A percentile compares a stretch with the other conserved stretches of the same genome.
These are phyloP conservation scores for Numenius arquata DNA, from an alignment of 2,113 vertebrate species.

Conservation along the genomic window DNA sequence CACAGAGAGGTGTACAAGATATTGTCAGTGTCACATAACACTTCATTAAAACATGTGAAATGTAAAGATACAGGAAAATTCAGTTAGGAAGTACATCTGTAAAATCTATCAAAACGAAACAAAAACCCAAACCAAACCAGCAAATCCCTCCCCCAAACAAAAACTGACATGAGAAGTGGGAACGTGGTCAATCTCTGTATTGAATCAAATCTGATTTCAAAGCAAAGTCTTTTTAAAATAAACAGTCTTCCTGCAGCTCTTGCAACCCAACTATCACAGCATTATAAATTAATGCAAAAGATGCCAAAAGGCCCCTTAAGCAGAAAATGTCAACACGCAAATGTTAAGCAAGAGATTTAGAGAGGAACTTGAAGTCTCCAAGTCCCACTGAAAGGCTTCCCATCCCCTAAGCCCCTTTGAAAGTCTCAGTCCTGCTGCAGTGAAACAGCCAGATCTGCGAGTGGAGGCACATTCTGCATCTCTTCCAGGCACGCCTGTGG, in stretches of 20 bases:
- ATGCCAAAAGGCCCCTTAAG: not conserved
- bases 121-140: not conserved
- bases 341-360: not conserved
- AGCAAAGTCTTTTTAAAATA: not conserved
- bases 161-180: not conserved
- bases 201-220: not conserved
- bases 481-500: fast-evolving
- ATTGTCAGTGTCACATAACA: not conserved
- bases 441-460: not conserved
- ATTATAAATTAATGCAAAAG: constrained; percentile 1
- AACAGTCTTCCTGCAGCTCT: not conserved
- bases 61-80: not conserved
- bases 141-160: too few relatives aligned
- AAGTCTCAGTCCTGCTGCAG: not conserved
- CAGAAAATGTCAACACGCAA: not conserved
- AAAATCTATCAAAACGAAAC: not conserved
- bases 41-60: not conserved
- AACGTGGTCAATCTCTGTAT: not conserved
- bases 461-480: not conserved
- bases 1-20: not conserved
- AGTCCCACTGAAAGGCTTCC: not conserved
- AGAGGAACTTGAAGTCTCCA: not conserved
- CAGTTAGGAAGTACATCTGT: not conserved
- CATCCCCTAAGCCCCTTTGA: fast-evolving
- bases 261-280: not conserved